Percentiles rank a stretch among this genome's conserved stretches.
phyloP scores from a whole-genome alignment of 2,888 invertebrate genomes.

The Synanthedon formicaeformis region DNA sequence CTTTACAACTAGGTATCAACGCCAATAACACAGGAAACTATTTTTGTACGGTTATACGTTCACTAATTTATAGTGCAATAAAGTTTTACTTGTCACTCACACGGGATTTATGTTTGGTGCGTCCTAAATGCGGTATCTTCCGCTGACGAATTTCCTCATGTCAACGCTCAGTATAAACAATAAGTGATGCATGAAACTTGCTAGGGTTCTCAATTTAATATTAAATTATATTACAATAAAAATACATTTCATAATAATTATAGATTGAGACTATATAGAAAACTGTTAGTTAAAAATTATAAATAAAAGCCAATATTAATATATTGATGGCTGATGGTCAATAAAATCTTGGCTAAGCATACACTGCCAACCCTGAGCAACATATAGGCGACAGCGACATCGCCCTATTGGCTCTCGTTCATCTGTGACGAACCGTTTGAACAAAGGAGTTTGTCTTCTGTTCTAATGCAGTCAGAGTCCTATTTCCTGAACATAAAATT shows the following conservation, averaged over 20 bases:
- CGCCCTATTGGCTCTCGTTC: constrained; percentile 44
- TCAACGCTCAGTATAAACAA: constrained; percentile 52
- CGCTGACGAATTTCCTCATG: constrained; percentile 63
- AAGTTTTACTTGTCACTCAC: constrained; percentile 67
- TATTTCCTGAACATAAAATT: constrained; percentile 55
- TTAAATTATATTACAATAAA: no score
- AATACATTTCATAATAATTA: no score
- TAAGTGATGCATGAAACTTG: constrained; percentile 21
- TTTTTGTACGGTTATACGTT: constrained; percentile 53
- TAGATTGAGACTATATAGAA: no score
- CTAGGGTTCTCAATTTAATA: not conserved
- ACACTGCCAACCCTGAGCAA: not conserved
- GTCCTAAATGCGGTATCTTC: constrained; percentile 66
- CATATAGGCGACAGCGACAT: constrained; percentile 44
- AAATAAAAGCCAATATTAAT: no score
- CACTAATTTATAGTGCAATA: constrained; percentile 63
- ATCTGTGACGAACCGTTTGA: constrained; percentile 42
- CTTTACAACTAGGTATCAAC: constrained; percentile 49
- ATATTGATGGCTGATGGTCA: no score
- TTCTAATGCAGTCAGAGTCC: constrained; percentile 57
- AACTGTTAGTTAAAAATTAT: no score
- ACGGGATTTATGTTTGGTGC: constrained; percentile 53
- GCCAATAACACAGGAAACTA: constrained; percentile 43
- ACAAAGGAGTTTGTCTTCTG: constrained; percentile 62
- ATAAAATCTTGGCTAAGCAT: no score